Conservation (phyloP, 2,113 vertebrate species). For the Ellobius talpinus region DNA sequence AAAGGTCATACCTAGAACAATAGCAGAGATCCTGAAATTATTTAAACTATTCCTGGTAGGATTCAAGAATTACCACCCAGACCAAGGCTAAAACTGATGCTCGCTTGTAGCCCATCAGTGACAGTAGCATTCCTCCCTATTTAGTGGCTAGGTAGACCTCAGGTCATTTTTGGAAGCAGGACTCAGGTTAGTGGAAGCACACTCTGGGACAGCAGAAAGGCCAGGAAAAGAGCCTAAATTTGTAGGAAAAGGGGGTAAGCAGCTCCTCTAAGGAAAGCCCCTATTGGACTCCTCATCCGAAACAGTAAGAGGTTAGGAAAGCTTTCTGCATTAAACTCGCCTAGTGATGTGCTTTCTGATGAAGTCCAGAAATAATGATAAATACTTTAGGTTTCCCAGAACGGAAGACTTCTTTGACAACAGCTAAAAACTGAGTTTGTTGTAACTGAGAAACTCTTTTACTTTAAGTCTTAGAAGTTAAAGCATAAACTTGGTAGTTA, state of each 20-base stretch:
- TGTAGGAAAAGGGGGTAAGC: not conserved
- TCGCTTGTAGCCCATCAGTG: not conserved
- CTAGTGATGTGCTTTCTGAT: not conserved
- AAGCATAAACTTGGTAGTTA: constrained; percentile 78
- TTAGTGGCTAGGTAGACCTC: not conserved
- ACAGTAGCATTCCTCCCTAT: not conserved
- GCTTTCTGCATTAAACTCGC: not conserved
- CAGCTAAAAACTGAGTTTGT: not conserved
- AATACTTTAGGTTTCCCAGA: constrained; percentile 15
- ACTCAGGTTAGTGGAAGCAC: not conserved
- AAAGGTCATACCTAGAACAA: not conserved
- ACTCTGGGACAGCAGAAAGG: not conserved
- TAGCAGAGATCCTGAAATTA: not conserved
- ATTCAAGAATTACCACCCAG: not conserved
- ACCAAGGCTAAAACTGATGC: not conserved
- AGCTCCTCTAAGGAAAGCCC: not conserved
- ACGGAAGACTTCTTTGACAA: not conserved
- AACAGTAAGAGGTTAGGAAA: not conserved
- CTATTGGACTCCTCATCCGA: not conserved
- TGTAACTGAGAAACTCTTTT: not conserved
- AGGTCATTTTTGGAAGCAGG: not conserved
- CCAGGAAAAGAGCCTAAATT: not conserved
- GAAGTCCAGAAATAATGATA: constrained; percentile 8
- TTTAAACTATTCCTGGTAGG: not conserved
- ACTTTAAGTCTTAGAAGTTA: not conserved